Percentiles rank a stretch among this genome's conserved stretches.
phyloP scores from a whole-genome alignment of 2,113 vertebrate genomes.

The Elanus axillaris region DNA sequence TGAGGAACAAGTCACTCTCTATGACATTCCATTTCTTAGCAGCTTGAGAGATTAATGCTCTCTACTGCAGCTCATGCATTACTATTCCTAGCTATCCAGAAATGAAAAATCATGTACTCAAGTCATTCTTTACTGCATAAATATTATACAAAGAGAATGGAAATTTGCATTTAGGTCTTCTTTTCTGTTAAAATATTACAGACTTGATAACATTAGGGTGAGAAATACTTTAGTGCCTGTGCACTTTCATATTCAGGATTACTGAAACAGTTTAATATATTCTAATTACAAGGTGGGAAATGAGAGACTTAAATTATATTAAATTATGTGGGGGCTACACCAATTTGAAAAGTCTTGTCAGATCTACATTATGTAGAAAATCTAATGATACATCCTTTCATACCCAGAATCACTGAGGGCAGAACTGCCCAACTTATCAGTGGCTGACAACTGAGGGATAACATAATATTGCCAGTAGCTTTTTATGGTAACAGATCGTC shows the following conservation, averaged over 20 bases:
- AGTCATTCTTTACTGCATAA: conserved; percentile 68
- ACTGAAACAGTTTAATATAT: conserved; percentile 46
- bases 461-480: background rate
- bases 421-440: background rate
- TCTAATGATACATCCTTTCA: background rate
- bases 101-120: conserved; percentile 68
- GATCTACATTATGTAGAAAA: background rate
- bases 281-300: conserved; percentile 30
- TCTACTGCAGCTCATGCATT: conserved; percentile 49
- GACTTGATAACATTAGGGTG: conserved; percentile 29
- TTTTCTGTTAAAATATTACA: conserved; percentile 54
- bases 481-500: background rate
- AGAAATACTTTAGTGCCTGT: conserved; percentile 31
- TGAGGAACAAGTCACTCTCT: conserved; percentile 38
- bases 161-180: conserved; percentile 58
- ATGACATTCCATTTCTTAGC: conserved; percentile 68
- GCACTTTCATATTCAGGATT: conserved; percentile 44
- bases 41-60: conserved; percentile 58
- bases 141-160: conserved; percentile 66
- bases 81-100: conserved; percentile 38
- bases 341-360: background rate
- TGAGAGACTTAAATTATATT: conserved; percentile 11
- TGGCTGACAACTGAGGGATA: background rate
- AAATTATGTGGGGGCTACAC: background rate
- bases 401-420: background rate